Percentiles rank a stretch among this genome's conserved stretches.
These are phyloP conservation scores for Plebejus argus DNA, from an alignment of 2,888 invertebrate genomes.

Conservation along the genomic window DNA sequence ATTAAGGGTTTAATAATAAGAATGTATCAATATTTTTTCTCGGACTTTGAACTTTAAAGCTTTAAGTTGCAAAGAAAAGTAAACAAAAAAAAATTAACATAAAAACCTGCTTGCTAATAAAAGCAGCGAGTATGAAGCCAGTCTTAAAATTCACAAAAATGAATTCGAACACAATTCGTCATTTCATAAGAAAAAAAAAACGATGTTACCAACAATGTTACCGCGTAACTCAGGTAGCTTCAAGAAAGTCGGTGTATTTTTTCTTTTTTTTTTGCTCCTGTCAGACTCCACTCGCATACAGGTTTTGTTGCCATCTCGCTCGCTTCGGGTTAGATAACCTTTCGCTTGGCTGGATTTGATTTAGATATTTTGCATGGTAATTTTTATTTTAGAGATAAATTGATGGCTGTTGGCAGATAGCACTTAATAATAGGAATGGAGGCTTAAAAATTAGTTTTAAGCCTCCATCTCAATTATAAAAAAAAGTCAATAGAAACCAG, in stretches of 20 bases:
- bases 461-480: background rate
- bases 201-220: constrained; percentile 47
- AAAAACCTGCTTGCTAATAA: background rate
- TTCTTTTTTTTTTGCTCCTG: constrained; percentile 46
- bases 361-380: constrained; percentile 30
- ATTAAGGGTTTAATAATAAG: background rate
- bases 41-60: background rate
- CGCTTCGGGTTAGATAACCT: constrained; percentile 45
- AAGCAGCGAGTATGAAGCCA: background rate
- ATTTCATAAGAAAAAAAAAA: constrained; percentile 42
- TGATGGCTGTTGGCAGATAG: constrained; percentile 28
- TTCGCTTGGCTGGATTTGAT: constrained; percentile 37
- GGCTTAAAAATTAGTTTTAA: background rate
- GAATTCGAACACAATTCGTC: constrained; percentile 25
- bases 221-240: constrained; percentile 62
- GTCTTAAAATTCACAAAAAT: constrained; percentile 5
- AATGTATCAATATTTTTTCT: background rate
- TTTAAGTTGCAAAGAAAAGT: background rate
- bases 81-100: background rate
- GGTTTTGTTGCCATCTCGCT: constrained; percentile 50
- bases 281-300: constrained; percentile 52
- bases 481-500: background rate
- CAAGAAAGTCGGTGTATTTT: constrained; percentile 51
- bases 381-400: constrained; percentile 35
- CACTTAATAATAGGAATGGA: background rate